These are phyloP conservation scores for Branchinecta lindahli DNA, from an alignment of 1,140 invertebrate species.

Conservation along the genomic window DNA sequence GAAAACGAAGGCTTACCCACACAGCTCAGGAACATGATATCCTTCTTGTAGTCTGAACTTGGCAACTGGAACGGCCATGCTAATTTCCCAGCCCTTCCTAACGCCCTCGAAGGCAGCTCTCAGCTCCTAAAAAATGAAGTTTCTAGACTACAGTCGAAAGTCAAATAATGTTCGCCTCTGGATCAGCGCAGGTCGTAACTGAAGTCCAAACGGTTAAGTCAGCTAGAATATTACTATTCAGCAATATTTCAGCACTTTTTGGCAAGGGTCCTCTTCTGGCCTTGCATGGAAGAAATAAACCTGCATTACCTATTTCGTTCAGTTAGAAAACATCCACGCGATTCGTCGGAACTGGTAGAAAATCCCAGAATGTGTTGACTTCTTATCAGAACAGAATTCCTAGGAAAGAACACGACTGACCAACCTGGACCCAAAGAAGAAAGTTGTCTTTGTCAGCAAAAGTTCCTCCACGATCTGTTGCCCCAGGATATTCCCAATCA, in stretches of 20 bases:
- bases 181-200: neutral
- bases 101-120: slow-evolving; percentile 54
- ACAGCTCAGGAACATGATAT: slow-evolving; percentile 71
- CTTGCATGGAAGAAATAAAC: too few species aligned
- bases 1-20: slow-evolving; percentile 42
- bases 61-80: slow-evolving; percentile 67
- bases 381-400: too few species aligned
- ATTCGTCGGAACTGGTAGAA: too few species aligned
- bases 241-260: too few species aligned
- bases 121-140: slow-evolving; percentile 34
- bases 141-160: slow-evolving; percentile 7
- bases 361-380: too few species aligned
- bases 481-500: slow-evolving; percentile 75
- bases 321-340: too few species aligned
- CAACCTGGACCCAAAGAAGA: slow-evolving; percentile 47
- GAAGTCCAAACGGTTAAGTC: too few species aligned
- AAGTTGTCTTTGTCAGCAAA: slow-evolving; percentile 59
- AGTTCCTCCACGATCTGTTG: slow-evolving; percentile 62
- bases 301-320: too few species aligned
- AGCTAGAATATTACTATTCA: too few species aligned
- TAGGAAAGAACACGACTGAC: neutral
- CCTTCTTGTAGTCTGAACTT: slow-evolving; percentile 69
- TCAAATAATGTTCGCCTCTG: slow-evolving; percentile 8
- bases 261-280: too few species aligned
- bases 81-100: slow-evolving; percentile 63